These are phyloP conservation scores for Poecilia latipinna DNA, from an alignment of 2,113 vertebrate species.

Conservation along the genomic window DNA sequence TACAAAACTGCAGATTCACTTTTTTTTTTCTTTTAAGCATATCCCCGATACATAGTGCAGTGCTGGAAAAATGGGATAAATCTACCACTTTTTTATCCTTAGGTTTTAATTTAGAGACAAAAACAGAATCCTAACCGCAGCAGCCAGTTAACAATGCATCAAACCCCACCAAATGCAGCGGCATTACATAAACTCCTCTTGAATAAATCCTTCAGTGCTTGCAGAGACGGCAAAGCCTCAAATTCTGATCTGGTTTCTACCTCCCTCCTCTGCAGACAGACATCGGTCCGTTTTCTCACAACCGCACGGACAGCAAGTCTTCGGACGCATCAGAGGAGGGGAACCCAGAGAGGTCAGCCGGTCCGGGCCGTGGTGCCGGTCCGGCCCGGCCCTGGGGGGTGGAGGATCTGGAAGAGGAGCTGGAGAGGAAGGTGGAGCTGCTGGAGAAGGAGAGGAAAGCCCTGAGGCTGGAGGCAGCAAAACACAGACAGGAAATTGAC, in stretches of 20 bases:
- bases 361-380: slow-evolving; percentile 44
- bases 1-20: not conserved
- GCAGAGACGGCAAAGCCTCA: slow-evolving; percentile 6
- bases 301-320: slow-evolving; percentile 62
- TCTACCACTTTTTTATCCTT: not conserved
- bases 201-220: not conserved
- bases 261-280: slow-evolving; percentile 70
- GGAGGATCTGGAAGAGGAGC: slow-evolving; percentile 91
- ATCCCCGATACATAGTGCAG: not conserved
- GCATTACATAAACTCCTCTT: slow-evolving; percentile 1
- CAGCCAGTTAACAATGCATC: not conserved
- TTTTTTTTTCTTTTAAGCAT: not conserved
- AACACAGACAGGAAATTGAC: slow-evolving; percentile 87
- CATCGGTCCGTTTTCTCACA: slow-evolving; percentile 74
- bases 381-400: slow-evolving; percentile 79
- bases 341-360: slow-evolving; percentile 40
- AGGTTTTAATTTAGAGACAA: not conserved
- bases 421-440: slow-evolving; percentile 89
- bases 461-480: slow-evolving; percentile 80
- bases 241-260: slow-evolving; percentile 9
- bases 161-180: not conserved
- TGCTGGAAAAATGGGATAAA: not conserved
- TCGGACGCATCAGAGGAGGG: slow-evolving; percentile 42
- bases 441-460: slow-evolving; percentile 90
- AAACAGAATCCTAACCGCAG: not conserved